Base-by-base conservation (phyloP, 1,140 invertebrate species). In the Wasmannia auropunctata region DNA sequence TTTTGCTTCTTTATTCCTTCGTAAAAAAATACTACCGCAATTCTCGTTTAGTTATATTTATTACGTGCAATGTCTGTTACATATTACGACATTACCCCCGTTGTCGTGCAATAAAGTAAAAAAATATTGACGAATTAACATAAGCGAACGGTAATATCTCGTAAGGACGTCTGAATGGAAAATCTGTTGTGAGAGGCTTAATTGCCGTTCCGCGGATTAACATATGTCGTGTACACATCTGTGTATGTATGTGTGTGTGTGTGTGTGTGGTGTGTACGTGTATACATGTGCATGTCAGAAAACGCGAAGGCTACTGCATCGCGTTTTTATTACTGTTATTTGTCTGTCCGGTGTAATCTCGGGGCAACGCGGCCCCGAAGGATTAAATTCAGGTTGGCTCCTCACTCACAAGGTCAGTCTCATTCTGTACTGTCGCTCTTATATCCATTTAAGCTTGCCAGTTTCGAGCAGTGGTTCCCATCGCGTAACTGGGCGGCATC, bases 311-410 rank as follows among this genome's bases (percentile, higher is more conserved):
- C 76, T 51, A 49, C 46, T 43, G 70, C 60, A 6, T 54, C 54
- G 40, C 43, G 43, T 85, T 85, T 77, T 89, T 89, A 89, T 89
- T 89, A 89, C 87, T 89, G 84, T 88, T 89, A 89, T 89, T 89
- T 88, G 87, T 88, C 84, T 77, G 87, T 89, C 88, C 87, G 87
- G 88, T 49, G 62, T 65, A 81, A 75, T 76, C 88, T 76, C 76
- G 70, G 56, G 46, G 46, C 49, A 77, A 40, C 43, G 58, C 60
- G 86, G 87, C 88, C 76, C 84, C 87, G 87, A 86, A 89, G 88
- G 84, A 89, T 89, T 89, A 89, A 89, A 90, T 90, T 89, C 85
- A 90, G 88, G 86, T 90, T 90, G 88, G 79, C 88, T 89, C 89
- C 79, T 90, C 85, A 75, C 86, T 89, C 85, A 54, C 88, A 90